Base-by-base conservation (phyloP, 1,140 invertebrate species). In the Halyomorpha halys region DNA sequence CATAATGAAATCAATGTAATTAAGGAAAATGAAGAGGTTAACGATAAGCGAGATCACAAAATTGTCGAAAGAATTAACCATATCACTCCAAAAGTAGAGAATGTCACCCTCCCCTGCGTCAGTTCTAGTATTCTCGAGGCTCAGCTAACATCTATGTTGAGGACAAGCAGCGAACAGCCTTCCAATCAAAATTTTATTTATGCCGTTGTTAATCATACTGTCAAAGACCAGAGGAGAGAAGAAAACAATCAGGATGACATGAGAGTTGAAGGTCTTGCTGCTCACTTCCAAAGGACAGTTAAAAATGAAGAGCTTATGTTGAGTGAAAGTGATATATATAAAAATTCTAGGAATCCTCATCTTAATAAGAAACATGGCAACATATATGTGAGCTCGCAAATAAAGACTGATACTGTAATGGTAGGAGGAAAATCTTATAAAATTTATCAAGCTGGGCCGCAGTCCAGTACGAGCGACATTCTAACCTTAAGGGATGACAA, bases 111-210 rank as follows among this genome's bases (percentile, higher is more conserved):
- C 14, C 63, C 63, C 11, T 49, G 63, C 13, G 47, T 67, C 23
- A 67, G 68, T 59, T 69, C 68, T n/a, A 69, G 68, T 61, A 69
- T 69, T 44, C 45, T 69, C 54, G 68, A 69, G 66, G 68, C 68
- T 23, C 68, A 69, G 45, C 49, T 69, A 25, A 66, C 64, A 27
- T 65, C 66, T 18, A 67, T 67, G 66, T 25, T 67, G 9, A 59
- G 66, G 25, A 44, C 65, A 5, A 61, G 25, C 11, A 61, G 44
- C 9, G 49, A 59, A 25, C 63, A 27, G 5, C 21, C 44, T 44
- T 45, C 66, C n/a, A 45, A 63, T 18, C 65, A 66, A 51, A 62
- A 63, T 21, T 64, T 59, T 56, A 49, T 63, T 27, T 64, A 64
- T 60, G 59, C 62, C 18, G 34, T 67, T 18, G 49, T 67, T 9